phyloP scores from a whole-genome alignment of 2,797 vertebrate species.

The Gephyroberyx darwinii region DNA sequence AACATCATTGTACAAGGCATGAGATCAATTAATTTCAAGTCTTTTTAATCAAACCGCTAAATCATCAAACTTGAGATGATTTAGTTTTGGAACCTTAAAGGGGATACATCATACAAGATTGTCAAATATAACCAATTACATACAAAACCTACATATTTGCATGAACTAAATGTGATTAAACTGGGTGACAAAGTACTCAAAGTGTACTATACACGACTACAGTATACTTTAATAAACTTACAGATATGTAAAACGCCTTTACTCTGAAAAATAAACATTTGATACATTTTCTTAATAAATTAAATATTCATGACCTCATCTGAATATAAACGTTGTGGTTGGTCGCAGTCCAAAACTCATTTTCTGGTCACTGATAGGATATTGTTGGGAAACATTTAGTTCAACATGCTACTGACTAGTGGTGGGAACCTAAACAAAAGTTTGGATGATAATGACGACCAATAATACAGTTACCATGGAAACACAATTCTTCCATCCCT shows the following conservation, averaged over 20 bases:
- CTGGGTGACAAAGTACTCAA: slow-evolving; percentile 60
- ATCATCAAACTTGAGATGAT: slow-evolving; percentile 55
- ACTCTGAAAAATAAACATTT: slow-evolving; percentile 80
- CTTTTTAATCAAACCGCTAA: slow-evolving; percentile 76
- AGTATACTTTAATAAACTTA: slow-evolving; percentile 75
- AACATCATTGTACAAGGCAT: neutral
- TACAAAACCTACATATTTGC: slow-evolving; percentile 66
- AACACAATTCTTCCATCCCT: slow-evolving; percentile 51
- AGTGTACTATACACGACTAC: slow-evolving; percentile 70
- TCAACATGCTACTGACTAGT: slow-evolving; percentile 50
- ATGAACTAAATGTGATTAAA: slow-evolving; percentile 71
- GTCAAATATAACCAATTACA: slow-evolving; percentile 76
- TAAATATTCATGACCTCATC: slow-evolving; percentile 74
- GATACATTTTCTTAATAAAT: slow-evolving; percentile 79
- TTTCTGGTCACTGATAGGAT: slow-evolving; percentile 34
- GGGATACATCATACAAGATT: slow-evolving; percentile 73
- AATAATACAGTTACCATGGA: slow-evolving; percentile 33
- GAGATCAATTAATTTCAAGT: slow-evolving; percentile 37
- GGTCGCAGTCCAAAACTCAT: slow-evolving; percentile 43
- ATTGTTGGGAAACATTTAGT: slow-evolving; percentile 25
- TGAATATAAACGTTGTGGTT: slow-evolving; percentile 72
- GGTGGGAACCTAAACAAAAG: slow-evolving; percentile 43
- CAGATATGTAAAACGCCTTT: slow-evolving; percentile 74
- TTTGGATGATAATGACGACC: slow-evolving; percentile 33
- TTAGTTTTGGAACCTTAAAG: slow-evolving; percentile 57